These are phyloP conservation scores for Tillus elongatus DNA, from an alignment of 2,888 invertebrate genomes.

Conservation along the genomic window DNA sequence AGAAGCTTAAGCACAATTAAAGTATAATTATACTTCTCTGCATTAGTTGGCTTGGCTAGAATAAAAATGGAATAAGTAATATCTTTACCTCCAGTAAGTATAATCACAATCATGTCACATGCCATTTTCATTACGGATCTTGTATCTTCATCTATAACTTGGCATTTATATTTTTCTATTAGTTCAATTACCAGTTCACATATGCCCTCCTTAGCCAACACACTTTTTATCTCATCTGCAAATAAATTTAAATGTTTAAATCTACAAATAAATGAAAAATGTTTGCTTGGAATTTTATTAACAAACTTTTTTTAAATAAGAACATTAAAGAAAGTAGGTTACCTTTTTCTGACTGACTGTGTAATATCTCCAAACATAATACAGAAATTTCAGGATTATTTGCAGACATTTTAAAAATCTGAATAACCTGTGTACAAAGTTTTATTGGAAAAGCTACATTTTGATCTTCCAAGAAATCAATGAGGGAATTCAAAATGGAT, in stretches of 20 bases:
- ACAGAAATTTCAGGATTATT: constrained; percentile 64
- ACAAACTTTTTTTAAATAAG: constrained; percentile 1
- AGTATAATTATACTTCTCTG: too few relatives aligned
- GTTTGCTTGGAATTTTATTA: constrained; percentile 3
- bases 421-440: constrained; percentile 44
- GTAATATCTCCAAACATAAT: constrained; percentile 65
- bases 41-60: too few relatives aligned
- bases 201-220: constrained; percentile 66
- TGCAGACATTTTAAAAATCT: constrained; percentile 52
- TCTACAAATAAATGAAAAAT: neutral
- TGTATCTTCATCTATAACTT: constrained; percentile 54
- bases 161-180: constrained; percentile 59
- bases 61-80: constrained; percentile 10
- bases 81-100: constrained; percentile 77
- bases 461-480: constrained; percentile 52
- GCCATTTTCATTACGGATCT: constrained; percentile 69
- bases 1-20: too few relatives aligned
- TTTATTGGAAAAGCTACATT: constrained; percentile 34
- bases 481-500: constrained; percentile 52
- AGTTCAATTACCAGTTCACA: constrained; percentile 67
- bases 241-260: constrained; percentile 17
- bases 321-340: constrained; percentile 21
- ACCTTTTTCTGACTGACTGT: constrained; percentile 70
- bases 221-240: constrained; percentile 66
- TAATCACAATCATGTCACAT: constrained; percentile 75